A percentile compares a stretch with the other conserved stretches of the same genome.
These are phyloP conservation scores for Paguma larvata DNA, from an alignment of 2,797 vertebrate genomes.

Conservation along the genomic window DNA sequence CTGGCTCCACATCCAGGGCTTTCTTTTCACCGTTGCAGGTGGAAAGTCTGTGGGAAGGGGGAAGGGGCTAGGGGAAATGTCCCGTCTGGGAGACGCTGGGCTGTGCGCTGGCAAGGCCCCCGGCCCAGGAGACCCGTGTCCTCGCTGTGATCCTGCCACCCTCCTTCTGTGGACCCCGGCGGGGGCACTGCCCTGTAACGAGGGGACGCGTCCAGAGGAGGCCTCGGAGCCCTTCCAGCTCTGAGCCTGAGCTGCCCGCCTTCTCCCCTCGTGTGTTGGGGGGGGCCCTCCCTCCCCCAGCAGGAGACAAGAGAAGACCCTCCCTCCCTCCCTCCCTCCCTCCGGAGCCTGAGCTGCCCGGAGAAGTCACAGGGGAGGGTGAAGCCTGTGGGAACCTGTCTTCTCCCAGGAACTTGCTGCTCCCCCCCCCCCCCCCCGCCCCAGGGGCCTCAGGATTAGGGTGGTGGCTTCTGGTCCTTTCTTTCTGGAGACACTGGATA, in stretches of 20 bases:
- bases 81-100: neutral
- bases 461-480: conserved; percentile 41
- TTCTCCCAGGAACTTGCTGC: conserved; percentile 24
- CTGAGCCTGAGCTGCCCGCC: neutral
- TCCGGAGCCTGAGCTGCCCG: neutral
- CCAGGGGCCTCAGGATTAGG: conserved; percentile 45
- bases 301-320: neutral
- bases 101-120: neutral
- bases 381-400: conserved; percentile 65
- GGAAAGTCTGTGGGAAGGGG: neutral
- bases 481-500: conserved; percentile 63
- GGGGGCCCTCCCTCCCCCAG: neutral
- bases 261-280: neutral
- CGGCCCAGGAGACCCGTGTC: neutral
- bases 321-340: neutral
- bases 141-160: neutral
- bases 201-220: neutral
- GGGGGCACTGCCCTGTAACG: rapidly evolving
- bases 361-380: neutral
- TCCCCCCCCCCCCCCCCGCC: neutral
- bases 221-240: neutral
- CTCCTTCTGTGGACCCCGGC: neutral
- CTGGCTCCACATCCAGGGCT: neutral
- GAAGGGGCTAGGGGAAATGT: neutral
- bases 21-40: neutral